These are phyloP conservation scores for Horisme vitalbata DNA, from an alignment of 2,888 invertebrate species.

Conservation along the genomic window DNA sequence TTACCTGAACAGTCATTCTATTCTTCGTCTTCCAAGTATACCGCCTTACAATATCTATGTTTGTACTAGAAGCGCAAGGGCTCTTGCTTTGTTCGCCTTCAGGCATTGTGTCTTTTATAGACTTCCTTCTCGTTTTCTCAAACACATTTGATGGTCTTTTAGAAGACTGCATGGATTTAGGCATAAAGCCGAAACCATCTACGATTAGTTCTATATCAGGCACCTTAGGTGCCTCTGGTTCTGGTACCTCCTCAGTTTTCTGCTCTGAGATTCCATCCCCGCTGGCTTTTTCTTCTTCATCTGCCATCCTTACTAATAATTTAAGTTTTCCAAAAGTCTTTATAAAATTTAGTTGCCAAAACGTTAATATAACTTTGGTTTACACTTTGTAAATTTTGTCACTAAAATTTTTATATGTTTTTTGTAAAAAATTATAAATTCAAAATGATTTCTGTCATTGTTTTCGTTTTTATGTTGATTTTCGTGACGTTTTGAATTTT, in stretches of 20 bases:
- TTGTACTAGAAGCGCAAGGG: slow-evolving; percentile 66
- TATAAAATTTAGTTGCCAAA: slow-evolving; percentile 38
- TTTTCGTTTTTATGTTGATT: slow-evolving; percentile 9
- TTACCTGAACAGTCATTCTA: slow-evolving; percentile 84
- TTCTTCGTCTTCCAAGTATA: slow-evolving; percentile 87
- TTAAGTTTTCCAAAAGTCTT: slow-evolving; percentile 31
- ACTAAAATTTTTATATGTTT: slow-evolving; percentile 7
- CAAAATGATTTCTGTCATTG: slow-evolving; percentile 8
- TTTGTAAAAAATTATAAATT: slow-evolving; percentile 4
- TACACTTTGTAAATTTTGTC: slow-evolving; percentile 2
- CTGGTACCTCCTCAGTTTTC: slow-evolving; percentile 32
- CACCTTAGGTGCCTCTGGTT: slow-evolving; percentile 47
- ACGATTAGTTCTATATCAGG: slow-evolving; percentile 69
- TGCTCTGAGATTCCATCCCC: slow-evolving; percentile 39
- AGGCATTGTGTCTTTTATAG: slow-evolving; percentile 37
- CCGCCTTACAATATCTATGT: slow-evolving; percentile 76
- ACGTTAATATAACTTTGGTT: slow-evolving; percentile 18
- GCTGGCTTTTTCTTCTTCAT: slow-evolving; percentile 49
- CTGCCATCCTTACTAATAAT: slow-evolving; percentile 53
- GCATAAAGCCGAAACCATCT: slow-evolving; percentile 78
- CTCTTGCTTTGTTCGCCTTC: slow-evolving; percentile 44
- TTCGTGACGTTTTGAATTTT: neutral
- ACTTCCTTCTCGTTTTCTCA: slow-evolving; percentile 39
- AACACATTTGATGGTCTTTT: slow-evolving; percentile 32
- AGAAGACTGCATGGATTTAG: slow-evolving; percentile 2